Evolutionary conservation across 1,140 invertebrate species (phyloP), one percentile per base, ranked within the genome.

Genomic region (Heterodera schachtii): DNA sequence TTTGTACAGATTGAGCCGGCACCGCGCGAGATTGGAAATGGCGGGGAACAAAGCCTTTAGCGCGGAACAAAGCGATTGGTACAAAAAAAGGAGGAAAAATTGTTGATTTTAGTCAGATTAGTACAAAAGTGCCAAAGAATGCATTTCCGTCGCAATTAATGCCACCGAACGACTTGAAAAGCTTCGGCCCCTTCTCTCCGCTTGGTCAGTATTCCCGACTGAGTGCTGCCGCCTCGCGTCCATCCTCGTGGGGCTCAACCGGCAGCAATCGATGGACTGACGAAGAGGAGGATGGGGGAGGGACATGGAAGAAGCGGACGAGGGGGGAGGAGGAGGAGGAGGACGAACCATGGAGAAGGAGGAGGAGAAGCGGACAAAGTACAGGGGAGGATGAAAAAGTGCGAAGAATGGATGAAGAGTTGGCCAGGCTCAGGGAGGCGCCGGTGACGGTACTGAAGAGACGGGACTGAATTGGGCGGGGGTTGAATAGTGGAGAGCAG

Each of bases 401-500:
- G 41, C 31, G 69, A 6, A 6, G 6, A 0, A 69, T 70, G 64
- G 77, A 78, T 21, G 70, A 47, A 47, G 49, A 78, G n/a, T 11
- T 78, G 21, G 70, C 66, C 47, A 43, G 64, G 21, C 77, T 78
- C 47, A 31, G 77, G 41, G 77, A 78, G 60, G 77, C 77, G 8
- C 77, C 77, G 6, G 60, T 78, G 21, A 44, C 64, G 31, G 77
- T 78, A 49, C 44, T n/a, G 64, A 77, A 52, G 43, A 47, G 57
- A 31, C 31, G 31, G 31, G 31, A 31, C 31, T 31, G 31, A 31
- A 31, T 31, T 31, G 31, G 31, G 31, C 31, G 66, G n/a, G 43
- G 19, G 43, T 1, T 57, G 19, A n/a, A n/a, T 64, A 21, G 4
- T 77, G 44, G 11, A 44, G 1, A 21, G 9, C 19, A 75, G 41